These are phyloP conservation scores for Limanda limanda DNA, from an alignment of 2,113 vertebrate genomes.

Conservation along the genomic window DNA sequence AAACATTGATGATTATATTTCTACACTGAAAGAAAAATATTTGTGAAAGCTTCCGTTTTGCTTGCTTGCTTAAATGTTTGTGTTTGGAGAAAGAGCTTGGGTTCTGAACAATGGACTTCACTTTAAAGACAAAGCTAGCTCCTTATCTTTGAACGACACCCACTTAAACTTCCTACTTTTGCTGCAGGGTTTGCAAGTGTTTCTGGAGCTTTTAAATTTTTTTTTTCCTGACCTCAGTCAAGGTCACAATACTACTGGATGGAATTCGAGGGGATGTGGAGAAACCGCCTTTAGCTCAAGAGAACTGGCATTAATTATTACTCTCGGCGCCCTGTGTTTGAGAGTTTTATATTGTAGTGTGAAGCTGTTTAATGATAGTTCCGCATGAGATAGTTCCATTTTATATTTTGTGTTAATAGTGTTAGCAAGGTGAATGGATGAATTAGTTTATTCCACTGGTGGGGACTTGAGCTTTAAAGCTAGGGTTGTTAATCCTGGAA, in stretches of 20 bases:
- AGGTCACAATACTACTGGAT: slow-evolving; percentile 43
- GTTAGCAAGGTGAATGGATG: neutral
- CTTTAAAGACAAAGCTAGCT: slow-evolving; percentile 71
- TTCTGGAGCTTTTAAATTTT: slow-evolving; percentile 39
- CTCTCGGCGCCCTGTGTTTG: neutral
- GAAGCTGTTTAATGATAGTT: too few relatives aligned
- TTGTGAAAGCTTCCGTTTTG: slow-evolving; percentile 58
- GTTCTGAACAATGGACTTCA: slow-evolving; percentile 69
- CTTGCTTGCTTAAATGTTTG: slow-evolving; percentile 53
- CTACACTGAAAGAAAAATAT: slow-evolving; percentile 31
- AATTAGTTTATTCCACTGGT: neutral
- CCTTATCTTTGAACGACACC: slow-evolving; percentile 79
- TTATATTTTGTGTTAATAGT: neutral
- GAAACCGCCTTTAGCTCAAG: neutral
- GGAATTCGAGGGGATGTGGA: neutral
- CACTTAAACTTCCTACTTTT: slow-evolving; percentile 73
- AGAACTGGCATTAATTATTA: neutral
- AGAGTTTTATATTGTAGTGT: too few relatives aligned
- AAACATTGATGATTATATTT: slow-evolving; percentile 45
- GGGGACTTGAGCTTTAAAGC: too few relatives aligned
- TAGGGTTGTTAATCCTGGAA: too few relatives aligned
- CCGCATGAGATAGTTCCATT: neutral
- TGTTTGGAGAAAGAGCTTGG: slow-evolving; percentile 53
- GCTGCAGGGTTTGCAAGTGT: slow-evolving; percentile 25
- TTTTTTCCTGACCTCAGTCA: slow-evolving; percentile 50